phyloP scores from a whole-genome alignment of 2,113 vertebrate species.

The Pseudolaguvia tuberculata region DNA sequence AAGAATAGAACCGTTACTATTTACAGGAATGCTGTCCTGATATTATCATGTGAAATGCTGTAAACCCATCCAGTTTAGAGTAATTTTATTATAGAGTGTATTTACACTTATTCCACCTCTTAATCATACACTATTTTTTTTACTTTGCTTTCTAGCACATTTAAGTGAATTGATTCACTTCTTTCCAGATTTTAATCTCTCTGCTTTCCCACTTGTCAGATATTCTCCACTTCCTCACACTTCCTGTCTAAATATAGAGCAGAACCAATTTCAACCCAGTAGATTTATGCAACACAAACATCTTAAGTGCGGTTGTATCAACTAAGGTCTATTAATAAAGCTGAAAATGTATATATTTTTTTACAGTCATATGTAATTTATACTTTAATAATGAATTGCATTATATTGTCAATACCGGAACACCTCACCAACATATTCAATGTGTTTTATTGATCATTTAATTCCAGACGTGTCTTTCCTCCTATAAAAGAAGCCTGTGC shows the following conservation, averaged over 20 bases:
- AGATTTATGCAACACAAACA: conserved; percentile 57
- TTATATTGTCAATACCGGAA: not conserved
- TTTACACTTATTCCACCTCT: not conserved
- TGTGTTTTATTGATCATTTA: no score
- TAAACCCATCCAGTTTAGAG: not conserved
- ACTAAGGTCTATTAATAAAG: not conserved
- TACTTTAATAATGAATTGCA: no score
- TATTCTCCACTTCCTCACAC: conserved; percentile 38
- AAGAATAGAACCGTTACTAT: not conserved
- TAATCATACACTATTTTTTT: conserved; percentile 1
- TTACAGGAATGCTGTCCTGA: not conserved
- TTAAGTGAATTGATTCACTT: conserved; percentile 46
- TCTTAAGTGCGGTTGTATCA: conserved; percentile 33
- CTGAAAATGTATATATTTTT: not conserved
- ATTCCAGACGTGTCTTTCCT: no score
- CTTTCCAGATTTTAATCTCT: conserved; percentile 53
- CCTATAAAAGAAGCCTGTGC: no score
- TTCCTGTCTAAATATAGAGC: conserved; percentile 63
- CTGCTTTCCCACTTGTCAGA: conserved; percentile 45
- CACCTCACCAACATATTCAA: no score
- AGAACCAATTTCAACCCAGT: conserved; percentile 55
- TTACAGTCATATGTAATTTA: not conserved
- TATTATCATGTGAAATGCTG: not conserved
- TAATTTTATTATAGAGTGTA: not conserved
- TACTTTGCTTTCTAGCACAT: not conserved